Evolutionary conservation across 2,888 invertebrate genomes (phyloP).

Genomic region (Lepidochrysops patricia): DNA sequence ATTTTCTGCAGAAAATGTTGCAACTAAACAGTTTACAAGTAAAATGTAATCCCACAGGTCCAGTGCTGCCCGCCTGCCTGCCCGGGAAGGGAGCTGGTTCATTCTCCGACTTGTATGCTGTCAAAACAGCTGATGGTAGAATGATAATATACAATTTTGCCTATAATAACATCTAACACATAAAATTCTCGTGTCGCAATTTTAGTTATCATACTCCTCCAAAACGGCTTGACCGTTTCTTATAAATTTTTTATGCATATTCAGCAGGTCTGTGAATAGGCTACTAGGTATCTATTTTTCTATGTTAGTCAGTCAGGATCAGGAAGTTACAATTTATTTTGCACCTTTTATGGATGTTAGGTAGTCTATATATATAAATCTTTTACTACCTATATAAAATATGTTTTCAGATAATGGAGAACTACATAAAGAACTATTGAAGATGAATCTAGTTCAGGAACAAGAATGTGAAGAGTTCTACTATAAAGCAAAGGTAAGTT

Average conservation of each 20-base stretch:
- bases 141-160: neutral
- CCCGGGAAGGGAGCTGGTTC: slow-evolving; percentile 34
- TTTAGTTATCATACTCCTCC: no score
- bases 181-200: no score
- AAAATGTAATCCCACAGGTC: slow-evolving; percentile 22
- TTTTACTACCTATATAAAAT: no score
- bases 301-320: no score
- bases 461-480: slow-evolving; percentile 46
- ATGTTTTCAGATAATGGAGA: slow-evolving; percentile 33
- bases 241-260: no score
- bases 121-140: slow-evolving; percentile 42
- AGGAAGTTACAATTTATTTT: no score
- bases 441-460: slow-evolving; percentile 38
- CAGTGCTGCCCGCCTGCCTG: slow-evolving; percentile 40
- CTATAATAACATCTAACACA: no score
- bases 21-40: neutral
- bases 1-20: neutral
- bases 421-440: slow-evolving; percentile 36
- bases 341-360: no score
- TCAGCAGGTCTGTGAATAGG: no score
- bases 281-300: no score
- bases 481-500: slow-evolving; percentile 34
- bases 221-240: no score
- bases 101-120: slow-evolving; percentile 34
- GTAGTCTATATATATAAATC: no score